Evolutionary conservation across 2,797 vertebrate species (phyloP).

Genomic region (Perodicticus potto): DNA sequence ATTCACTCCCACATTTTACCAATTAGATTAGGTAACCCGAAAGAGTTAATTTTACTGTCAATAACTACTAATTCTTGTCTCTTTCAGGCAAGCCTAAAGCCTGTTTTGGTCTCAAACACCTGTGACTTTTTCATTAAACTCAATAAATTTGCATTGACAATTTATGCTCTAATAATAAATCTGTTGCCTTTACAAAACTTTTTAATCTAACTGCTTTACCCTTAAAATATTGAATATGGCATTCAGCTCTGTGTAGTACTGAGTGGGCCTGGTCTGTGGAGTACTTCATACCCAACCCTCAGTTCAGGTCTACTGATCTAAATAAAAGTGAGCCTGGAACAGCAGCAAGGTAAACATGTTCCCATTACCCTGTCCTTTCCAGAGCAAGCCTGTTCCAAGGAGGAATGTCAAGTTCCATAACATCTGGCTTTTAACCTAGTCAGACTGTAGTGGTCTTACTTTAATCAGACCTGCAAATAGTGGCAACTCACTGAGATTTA

Average conservation of each 20-base stretch:
- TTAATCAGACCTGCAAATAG: not conserved
- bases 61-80: not conserved
- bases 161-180: not conserved
- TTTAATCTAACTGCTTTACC: not conserved
- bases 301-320: not conserved
- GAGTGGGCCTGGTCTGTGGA: not conserved
- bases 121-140: slow-evolving; percentile 14
- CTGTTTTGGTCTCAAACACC: not conserved
- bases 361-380: not conserved
- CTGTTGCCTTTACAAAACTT: not conserved
- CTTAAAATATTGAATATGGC: not conserved
- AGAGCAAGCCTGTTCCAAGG: not conserved
- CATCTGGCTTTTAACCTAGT: not conserved
- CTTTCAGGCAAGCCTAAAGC: not conserved
- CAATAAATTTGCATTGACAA: not conserved
- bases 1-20: not conserved
- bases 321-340: not conserved
- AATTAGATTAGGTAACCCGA: not conserved
- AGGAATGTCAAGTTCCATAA: not conserved
- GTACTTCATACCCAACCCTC: not conserved
- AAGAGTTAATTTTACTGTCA: not conserved
- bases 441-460: not conserved
- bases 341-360: not conserved
- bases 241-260: not conserved
- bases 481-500: not conserved